Conservation (phyloP, 2,797 vertebrate species). For the Leucoraja ocellata region DNA sequence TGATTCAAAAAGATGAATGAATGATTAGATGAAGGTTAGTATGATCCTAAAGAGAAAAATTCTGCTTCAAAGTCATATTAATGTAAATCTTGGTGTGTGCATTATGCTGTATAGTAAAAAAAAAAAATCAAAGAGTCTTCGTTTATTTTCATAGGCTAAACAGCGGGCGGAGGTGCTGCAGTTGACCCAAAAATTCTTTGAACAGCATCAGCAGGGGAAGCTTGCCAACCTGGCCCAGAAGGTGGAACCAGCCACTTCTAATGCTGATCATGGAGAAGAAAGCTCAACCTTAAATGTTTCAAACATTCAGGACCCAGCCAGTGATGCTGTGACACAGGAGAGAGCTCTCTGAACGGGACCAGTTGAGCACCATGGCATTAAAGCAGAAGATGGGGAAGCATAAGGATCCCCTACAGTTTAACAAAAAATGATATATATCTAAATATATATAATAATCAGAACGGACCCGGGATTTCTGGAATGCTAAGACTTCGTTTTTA, state of each 20-base stretch:
- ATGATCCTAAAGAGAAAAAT: not conserved
- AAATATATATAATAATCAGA: conserved; percentile 36
- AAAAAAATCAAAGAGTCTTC: not conserved
- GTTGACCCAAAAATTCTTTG: conserved; percentile 36
- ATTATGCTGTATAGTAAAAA: not conserved
- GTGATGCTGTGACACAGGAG: conserved; percentile 59
- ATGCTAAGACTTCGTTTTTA: conserved; percentile 35
- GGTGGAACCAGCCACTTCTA: conserved; percentile 20
- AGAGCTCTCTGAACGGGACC: conserved; percentile 81
- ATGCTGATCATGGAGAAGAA: conserved; percentile 58
- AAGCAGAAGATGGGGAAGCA: conserved; percentile 86
- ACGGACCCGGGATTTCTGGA: conserved; percentile 29
- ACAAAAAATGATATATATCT: conserved; percentile 32
- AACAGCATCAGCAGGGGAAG: conserved; percentile 36
- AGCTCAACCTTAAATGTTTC: conserved; percentile 64
- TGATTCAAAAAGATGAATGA: not conserved
- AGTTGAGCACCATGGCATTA: conserved; percentile 83
- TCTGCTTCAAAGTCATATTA: not conserved
- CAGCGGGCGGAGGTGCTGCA: conserved; percentile 30
- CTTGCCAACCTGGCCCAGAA: conserved; percentile 31
- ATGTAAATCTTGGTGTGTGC: not conserved
- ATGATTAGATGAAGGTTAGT: not conserved
- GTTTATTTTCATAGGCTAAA: conserved; percentile 31
- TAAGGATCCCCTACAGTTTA: conserved; percentile 50
- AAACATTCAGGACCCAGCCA: conserved; percentile 74